Conservation (phyloP, 1,140 invertebrate genomes). For the Oedothorax gibbosus region DNA sequence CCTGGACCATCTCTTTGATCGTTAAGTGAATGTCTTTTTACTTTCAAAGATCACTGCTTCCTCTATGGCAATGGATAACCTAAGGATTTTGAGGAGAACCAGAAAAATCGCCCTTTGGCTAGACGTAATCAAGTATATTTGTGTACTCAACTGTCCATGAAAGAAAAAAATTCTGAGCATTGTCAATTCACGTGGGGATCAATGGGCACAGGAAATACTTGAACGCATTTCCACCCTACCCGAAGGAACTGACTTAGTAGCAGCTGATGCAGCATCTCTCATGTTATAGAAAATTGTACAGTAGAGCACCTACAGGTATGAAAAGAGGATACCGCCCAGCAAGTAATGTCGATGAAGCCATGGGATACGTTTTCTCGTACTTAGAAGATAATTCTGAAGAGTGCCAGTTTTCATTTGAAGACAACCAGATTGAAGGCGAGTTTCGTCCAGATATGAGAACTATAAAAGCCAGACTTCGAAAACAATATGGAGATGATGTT, state of each 20-base stretch:
- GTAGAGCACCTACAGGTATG: neutral
- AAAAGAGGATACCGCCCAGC: neutral
- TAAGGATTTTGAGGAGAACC: neutral
- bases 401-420: slow-evolving; percentile 5
- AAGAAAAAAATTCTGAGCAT: neutral
- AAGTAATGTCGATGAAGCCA: neutral
- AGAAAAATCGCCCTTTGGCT: neutral
- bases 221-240: neutral
- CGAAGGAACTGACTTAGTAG: neutral
- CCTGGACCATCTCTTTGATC: no score
- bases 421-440: slow-evolving; percentile 1
- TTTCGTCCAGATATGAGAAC: neutral
- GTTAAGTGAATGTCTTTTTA: no score
- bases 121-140: neutral
- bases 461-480: neutral
- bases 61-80: neutral
- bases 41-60: no score
- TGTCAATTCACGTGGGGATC: neutral
- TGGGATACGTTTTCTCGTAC: slow-evolving; percentile 13
- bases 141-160: neutral
- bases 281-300: neutral
- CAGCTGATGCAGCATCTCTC: neutral
- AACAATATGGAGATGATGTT: slow-evolving; percentile 11
- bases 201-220: neutral
- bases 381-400: slow-evolving; percentile 9